Conservation (phyloP, 1,140 invertebrate genomes). For the Lepidurus apus region DNA sequence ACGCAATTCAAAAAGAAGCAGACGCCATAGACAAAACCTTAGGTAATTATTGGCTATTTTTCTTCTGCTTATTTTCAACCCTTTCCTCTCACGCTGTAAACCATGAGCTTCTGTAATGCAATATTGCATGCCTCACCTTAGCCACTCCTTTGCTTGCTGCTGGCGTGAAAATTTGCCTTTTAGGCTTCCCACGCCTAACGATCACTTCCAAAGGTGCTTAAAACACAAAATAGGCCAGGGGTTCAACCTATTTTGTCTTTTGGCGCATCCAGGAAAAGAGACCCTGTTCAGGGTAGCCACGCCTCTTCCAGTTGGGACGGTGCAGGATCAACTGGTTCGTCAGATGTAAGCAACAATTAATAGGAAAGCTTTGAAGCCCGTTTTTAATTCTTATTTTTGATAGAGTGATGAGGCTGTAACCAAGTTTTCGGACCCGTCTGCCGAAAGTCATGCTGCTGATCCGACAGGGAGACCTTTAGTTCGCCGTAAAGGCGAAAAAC, state of each 20-base stretch:
- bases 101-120: background rate
- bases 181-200: background rate
- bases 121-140: conserved; percentile 23
- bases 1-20: conserved; percentile 66
- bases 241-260: background rate
- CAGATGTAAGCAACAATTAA: background rate
- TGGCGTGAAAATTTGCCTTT: conserved; percentile 29
- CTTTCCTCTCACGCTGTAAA: background rate
- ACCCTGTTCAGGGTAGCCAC: background rate
- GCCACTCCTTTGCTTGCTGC: conserved; percentile 33
- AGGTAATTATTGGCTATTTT: background rate
- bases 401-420: background rate
- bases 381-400: background rate
- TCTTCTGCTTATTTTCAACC: background rate
- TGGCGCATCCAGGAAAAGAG: background rate
- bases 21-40: conserved; percentile 57
- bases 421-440: background rate
- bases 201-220: background rate
- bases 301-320: background rate
- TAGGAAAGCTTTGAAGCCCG: background rate
- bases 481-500: conserved; percentile 35
- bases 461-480: conserved; percentile 25
- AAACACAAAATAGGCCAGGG: background rate
- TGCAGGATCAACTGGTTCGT: background rate
- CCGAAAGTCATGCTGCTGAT: background rate